A percentile compares a stretch with the other conserved stretches of the same genome.
These are phyloP conservation scores for Conus ventricosus DNA, from an alignment of 1,140 invertebrate species.

Conservation along the genomic window DNA sequence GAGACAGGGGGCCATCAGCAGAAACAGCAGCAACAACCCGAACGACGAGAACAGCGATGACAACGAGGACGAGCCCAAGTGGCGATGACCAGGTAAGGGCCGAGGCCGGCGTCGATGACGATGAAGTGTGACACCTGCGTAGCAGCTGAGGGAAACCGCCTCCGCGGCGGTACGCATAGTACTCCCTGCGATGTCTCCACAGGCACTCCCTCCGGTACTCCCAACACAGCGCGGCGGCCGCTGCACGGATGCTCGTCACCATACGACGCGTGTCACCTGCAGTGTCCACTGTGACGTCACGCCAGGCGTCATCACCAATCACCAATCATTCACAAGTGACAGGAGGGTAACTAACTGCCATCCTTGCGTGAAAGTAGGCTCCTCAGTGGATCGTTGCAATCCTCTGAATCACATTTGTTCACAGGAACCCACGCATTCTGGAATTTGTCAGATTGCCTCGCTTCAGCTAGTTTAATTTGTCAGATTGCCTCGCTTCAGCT, in stretches of 20 bases:
- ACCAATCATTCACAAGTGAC: too few species aligned
- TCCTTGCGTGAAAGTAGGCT: too few species aligned
- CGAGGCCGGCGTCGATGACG: neutral
- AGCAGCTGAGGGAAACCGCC: constrained; percentile 2
- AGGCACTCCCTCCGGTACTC: constrained; percentile 4
- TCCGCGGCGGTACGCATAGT: constrained; percentile 16
- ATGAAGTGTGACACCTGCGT: neutral
- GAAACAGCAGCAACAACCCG: neutral
- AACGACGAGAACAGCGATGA: neutral
- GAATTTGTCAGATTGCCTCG: too few species aligned
- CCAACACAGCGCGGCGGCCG: neutral
- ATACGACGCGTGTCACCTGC: neutral
- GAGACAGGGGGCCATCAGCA: neutral
- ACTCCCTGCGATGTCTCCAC: neutral
- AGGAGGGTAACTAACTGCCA: too few species aligned
- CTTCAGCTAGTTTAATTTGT: too few species aligned
- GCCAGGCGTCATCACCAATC: too few species aligned
- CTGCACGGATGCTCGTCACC: constrained; percentile 3
- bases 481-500: too few species aligned
- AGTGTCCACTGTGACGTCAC: neutral
- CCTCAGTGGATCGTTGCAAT: too few species aligned
- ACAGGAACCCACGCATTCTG: too few species aligned
- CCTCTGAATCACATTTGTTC: too few species aligned
- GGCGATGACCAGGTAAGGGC: neutral
- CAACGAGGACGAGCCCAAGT: neutral